Conservation (phyloP, 2,797 vertebrate genomes). For the Phoebastria nigripes region DNA sequence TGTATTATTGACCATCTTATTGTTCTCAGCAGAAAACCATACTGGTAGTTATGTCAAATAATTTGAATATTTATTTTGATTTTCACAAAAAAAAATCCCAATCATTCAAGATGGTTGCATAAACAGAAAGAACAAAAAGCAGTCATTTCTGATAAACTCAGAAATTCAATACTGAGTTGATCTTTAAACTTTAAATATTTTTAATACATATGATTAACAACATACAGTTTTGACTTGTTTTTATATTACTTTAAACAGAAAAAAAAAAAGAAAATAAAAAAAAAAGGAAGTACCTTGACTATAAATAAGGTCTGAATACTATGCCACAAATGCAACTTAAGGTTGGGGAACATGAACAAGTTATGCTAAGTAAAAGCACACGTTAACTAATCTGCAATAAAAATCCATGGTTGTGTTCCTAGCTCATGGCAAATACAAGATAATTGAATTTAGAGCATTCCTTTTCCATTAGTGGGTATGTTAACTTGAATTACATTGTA, state of each 20-base stretch:
- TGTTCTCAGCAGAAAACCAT: background rate
- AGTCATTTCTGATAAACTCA: background rate
- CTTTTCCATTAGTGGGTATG: background rate
- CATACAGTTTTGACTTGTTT: background rate
- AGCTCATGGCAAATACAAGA: background rate
- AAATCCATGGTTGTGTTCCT: background rate
- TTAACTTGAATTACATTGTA: background rate
- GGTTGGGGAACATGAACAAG: background rate
- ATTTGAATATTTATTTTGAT: background rate
- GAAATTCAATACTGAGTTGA: background rate
- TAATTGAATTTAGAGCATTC: background rate
- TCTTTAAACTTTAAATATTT: background rate
- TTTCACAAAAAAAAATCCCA: rapidly evolving
- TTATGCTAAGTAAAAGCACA: background rate
- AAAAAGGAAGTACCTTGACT: background rate
- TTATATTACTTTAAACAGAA: background rate
- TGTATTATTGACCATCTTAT: background rate
- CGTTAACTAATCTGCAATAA: background rate
- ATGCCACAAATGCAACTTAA: background rate
- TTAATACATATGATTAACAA: background rate
- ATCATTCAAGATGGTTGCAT: background rate
- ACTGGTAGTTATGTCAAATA: background rate
- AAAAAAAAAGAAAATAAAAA: background rate
- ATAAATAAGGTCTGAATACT: background rate
- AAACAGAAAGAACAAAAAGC: background rate